phyloP scores from a whole-genome alignment of 2,797 vertebrate species.

The Esox lucius region DNA sequence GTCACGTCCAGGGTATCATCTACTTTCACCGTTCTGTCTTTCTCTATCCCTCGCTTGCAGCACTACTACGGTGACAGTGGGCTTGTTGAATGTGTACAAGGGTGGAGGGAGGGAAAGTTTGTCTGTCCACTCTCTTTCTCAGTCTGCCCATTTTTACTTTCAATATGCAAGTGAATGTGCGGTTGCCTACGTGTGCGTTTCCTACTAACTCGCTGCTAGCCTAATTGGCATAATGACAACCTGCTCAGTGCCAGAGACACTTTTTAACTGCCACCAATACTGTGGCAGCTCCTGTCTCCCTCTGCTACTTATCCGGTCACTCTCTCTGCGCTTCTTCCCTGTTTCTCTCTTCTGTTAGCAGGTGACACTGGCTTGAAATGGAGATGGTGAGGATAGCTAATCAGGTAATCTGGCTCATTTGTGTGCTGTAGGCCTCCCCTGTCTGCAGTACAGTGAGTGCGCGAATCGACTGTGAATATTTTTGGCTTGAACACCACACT shows the following conservation, averaged over 20 bases:
- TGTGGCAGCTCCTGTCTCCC: neutral
- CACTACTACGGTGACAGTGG: neutral
- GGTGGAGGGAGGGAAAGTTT: conserved; percentile 49
- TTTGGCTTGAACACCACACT: neutral
- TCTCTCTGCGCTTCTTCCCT: neutral
- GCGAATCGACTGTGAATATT: conserved; percentile 2
- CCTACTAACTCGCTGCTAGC: conserved; percentile 22
- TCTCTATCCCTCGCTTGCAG: too few species aligned
- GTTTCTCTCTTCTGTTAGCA: neutral
- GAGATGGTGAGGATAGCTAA: conserved; percentile 11
- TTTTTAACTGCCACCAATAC: neutral
- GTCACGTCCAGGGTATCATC: too few species aligned
- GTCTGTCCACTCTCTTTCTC: conserved; percentile 25
- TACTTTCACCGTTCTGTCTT: too few species aligned
- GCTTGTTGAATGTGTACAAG: neutral
- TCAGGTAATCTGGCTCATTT: conserved; percentile 16
- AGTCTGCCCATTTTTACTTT: too few species aligned
- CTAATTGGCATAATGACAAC: conserved; percentile 61
- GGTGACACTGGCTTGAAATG: conserved; percentile 18
- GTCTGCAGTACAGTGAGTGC: neutral
- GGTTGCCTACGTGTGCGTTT: conserved; percentile 3
- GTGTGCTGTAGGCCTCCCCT: neutral
- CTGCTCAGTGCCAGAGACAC: conserved; percentile 28
- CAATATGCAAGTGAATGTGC: conserved; percentile 12
- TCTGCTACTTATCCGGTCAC: neutral